Percentiles rank a stretch among this genome's conserved stretches.
Conservation (phyloP, 2,113 vertebrate genomes). For the Lota lota region DNA sequence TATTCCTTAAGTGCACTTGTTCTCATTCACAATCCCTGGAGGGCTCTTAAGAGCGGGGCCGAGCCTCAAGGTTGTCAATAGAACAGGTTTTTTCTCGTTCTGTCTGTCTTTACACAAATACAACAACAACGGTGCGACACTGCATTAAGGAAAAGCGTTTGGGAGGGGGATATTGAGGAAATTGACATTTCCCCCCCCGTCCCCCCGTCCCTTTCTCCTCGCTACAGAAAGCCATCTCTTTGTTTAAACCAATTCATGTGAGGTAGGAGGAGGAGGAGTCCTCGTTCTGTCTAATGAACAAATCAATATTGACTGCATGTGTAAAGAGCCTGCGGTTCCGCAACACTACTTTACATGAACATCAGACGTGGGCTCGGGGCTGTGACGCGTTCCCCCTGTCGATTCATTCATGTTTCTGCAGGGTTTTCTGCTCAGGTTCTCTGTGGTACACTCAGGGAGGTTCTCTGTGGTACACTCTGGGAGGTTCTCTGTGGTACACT, state of each 20-base stretch:
- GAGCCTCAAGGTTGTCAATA: slow-evolving; percentile 48
- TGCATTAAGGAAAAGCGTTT: slow-evolving; percentile 34
- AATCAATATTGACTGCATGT: background rate
- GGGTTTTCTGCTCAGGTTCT: too few species aligned
- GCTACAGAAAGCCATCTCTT: slow-evolving; percentile 3
- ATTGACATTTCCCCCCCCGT: background rate
- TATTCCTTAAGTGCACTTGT: slow-evolving; percentile 65
- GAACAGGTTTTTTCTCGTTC: slow-evolving; percentile 12
- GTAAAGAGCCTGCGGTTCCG: background rate
- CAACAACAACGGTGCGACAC: slow-evolving; percentile 30
- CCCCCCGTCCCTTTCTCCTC: background rate
- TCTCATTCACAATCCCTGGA: slow-evolving; percentile 36
- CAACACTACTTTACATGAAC: background rate
- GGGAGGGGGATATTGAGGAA: background rate
- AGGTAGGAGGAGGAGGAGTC: background rate
- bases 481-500: too few species aligned
- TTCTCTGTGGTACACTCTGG: too few species aligned
- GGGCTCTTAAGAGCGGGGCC: slow-evolving; percentile 50
- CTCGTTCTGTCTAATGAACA: slow-evolving; percentile 18
- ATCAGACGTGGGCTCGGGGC: background rate
- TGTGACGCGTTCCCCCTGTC: too few species aligned
- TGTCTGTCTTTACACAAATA: background rate
- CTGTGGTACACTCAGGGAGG: too few species aligned
- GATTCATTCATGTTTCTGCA: too few species aligned
- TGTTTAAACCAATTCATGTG: slow-evolving; percentile 28